Conservation (phyloP, 1,140 invertebrate genomes). For the Cydia pomonella region DNA sequence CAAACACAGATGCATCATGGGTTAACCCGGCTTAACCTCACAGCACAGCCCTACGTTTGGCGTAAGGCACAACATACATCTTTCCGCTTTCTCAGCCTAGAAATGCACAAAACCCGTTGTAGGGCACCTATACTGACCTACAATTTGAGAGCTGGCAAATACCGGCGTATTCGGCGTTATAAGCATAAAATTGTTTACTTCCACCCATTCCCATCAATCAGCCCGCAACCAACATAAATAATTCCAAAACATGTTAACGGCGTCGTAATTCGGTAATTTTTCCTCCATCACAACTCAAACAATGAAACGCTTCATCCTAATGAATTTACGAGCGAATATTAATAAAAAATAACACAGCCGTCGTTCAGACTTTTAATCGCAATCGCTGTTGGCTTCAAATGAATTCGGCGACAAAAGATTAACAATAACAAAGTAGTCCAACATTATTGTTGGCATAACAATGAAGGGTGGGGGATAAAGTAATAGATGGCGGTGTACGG, state of each 20-base stretch:
- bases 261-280: slow-evolving; percentile 20
- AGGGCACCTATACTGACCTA: too few species aligned
- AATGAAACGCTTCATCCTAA: slow-evolving; percentile 22
- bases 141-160: too few species aligned
- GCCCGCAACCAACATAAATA: not conserved
- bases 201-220: not conserved
- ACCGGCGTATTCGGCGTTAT: not conserved
- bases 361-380: slow-evolving; percentile 29
- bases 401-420: slow-evolving; percentile 38
- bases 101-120: too few species aligned
- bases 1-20: too few species aligned
- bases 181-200: not conserved
- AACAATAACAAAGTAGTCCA: slow-evolving; percentile 49
- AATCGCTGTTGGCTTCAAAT: slow-evolving; percentile 27
- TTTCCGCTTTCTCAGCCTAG: too few species aligned
- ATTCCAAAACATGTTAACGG: not conserved
- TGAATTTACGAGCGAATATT: slow-evolving; percentile 31
- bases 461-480: slow-evolving; percentile 47
- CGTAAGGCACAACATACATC: too few species aligned
- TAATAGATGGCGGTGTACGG: slow-evolving; percentile 64
- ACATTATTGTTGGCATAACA: slow-evolving; percentile 54
- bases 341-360: slow-evolving; percentile 19
- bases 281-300: slow-evolving; percentile 11
- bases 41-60: too few species aligned
- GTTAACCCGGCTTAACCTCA: too few species aligned